phyloP scores from a whole-genome alignment of 37 sponge, comb jelly and placozoan species.

The Haliclona indistincta region DNA sequence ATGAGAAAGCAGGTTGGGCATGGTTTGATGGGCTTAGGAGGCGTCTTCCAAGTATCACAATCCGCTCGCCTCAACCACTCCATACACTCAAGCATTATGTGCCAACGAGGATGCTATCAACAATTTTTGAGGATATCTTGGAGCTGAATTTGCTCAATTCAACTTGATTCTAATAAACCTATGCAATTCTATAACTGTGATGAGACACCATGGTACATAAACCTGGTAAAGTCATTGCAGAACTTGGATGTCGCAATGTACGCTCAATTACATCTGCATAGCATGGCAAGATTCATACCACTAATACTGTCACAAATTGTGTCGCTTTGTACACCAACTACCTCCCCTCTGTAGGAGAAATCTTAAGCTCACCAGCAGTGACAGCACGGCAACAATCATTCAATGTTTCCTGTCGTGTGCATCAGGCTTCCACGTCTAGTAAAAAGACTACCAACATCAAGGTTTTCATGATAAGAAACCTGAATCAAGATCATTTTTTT shows the following conservation, averaged over 20 bases:
- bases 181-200: constrained; percentile 37
- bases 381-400: too few species aligned
- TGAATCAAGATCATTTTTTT: too few species aligned
- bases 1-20: constrained; percentile 38
- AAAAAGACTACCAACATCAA: too few species aligned
- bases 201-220: constrained; percentile 39
- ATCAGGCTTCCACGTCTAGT: too few species aligned
- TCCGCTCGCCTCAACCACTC: constrained; percentile 47
- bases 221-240: constrained; percentile 39
- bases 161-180: too few species aligned
- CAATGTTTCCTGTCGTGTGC: too few species aligned
- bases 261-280: constrained; percentile 45
- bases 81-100: constrained; percentile 36
- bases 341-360: too few species aligned
- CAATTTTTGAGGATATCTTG: constrained; percentile 56
- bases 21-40: constrained; percentile 51
- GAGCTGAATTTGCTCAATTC: too few species aligned
- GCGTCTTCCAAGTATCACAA: constrained; percentile 22
- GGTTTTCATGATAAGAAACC: too few species aligned
- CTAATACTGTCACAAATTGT: too few species aligned
- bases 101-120: constrained; percentile 37
- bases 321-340: too few species aligned
- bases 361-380: too few species aligned
- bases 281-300: constrained; percentile 55
- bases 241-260: constrained; percentile 38